Evolutionary conservation across 2,797 vertebrate species (phyloP), one percentile per base, ranked within the genome.

Genomic region (Sebastes oblongus): DNA sequence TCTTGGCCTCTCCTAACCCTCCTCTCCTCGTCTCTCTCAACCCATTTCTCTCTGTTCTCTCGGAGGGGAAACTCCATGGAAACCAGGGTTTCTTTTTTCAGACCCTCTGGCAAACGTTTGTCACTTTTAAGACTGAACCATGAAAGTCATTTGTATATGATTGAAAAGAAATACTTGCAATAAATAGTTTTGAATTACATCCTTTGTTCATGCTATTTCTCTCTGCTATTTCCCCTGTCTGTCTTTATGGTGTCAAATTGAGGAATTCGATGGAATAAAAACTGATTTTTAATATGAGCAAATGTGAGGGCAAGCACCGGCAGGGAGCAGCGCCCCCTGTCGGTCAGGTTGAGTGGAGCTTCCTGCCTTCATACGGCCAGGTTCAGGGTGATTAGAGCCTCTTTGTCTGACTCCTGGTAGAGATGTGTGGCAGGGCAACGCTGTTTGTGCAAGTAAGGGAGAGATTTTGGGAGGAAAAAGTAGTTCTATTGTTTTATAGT

Each of bases 1-100:
- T 82, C 70, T 77, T 32, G 46, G 85, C 81, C 84, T 77, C 4
- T 75, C 42, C 73, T 80, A 74, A 77, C 85, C 86, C 56, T 56
- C 16, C 54, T 81, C 75, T 27, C 66, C 61, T 18, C 69, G n/a
- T 18, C 46, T 77, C 64, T 64, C 30, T 85, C 64, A 72, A 36
- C 30, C 39, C 52, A 64, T 71, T 68, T 83, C 32, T 75, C 64
- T 76, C 36, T 69, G 60, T 58, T 78, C 52, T 77, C 74, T 81
- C 68, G 30, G 58, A 64, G 42, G 52, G 11, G 55, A 78, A 83
- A 70, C 12, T 32, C 30, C 24, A 58, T 1, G 5, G 62, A 65
- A 27, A 75, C 27, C 11, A 34, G 1, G 39, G 20, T 66, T 61
- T 72, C 10, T 55, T 80, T 80, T 75, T 73, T 59, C 25, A 67